Base-by-base conservation (phyloP, 2,113 vertebrate genomes). In the Cyphomyrus plagiostoma region DNA sequence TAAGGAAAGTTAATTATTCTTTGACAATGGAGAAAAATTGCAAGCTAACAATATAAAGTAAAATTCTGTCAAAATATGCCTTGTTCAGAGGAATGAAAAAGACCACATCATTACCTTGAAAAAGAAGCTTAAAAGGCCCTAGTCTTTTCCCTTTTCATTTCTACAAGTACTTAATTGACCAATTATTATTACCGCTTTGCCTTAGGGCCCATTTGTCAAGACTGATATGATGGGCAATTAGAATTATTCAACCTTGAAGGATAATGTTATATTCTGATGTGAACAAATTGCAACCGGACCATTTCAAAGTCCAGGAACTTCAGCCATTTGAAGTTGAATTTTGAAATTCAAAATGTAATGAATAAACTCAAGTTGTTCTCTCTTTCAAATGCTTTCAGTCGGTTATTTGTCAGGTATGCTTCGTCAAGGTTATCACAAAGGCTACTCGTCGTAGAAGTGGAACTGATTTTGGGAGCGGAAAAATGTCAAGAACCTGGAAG, bases 221-320 rank as follows among this genome's bases (percentile, higher is more conserved):
- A 96, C 94, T 96, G 96, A 96, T 95, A 94, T 94, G 93, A 95
- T 93, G 93, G 92, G 92, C 93, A 96, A 96, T 96, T 96, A 96
- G 89, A 95, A 52, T 88, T 93, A 94, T 91, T 96, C 95, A 96
- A 92, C 94, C 96, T 96, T 97, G 96, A 97, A 97, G 96, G 95
- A 95, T 95, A 95, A 94, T 95, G 95, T 92, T 95, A 92, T 93
- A 94, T 94, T 95, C 90, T 93, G 92, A 95, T 93, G 84, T 92
- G 94, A 96, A 97, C 92, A 96, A 90, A 96, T 91, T 90, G 88
- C 87, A 89, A 66, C 82, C 53, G 45, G 42, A 90, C 82, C 49
- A 90, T 90, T 89, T 90, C 77, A 86, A 91, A 89, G 88, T 91
- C 85, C 46, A 74, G 70, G 70, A 66, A 89, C 35, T 74, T 88